phyloP scores from a whole-genome alignment of 2,888 invertebrate genomes.

The Bhutanitis thaidina region DNA sequence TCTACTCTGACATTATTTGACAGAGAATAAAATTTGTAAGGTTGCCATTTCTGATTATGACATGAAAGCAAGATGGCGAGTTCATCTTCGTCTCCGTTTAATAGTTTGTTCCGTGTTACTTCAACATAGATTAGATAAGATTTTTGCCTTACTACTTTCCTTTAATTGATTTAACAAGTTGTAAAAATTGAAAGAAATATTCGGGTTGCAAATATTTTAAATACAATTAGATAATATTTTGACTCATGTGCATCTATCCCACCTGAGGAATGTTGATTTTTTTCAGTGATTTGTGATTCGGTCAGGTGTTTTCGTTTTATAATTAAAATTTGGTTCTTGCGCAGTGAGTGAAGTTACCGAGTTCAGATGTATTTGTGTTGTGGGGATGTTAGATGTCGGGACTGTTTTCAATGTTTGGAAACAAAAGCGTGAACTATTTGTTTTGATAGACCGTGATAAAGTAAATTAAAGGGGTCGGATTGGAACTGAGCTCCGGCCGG shows the following conservation, averaged over 20 bases:
- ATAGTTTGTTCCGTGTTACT: slow-evolving; percentile 68
- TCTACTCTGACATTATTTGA: slow-evolving; percentile 37
- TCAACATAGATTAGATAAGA: slow-evolving; percentile 58
- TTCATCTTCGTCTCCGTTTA: slow-evolving; percentile 76
- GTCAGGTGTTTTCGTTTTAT: slow-evolving; percentile 80
- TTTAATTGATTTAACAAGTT: slow-evolving; percentile 50
- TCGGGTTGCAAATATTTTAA: slow-evolving; percentile 47
- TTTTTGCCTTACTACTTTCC: slow-evolving; percentile 57
- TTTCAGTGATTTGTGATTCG: slow-evolving; percentile 81
- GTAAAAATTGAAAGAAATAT: slow-evolving; percentile 33
- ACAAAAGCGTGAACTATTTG: slow-evolving; percentile 78
- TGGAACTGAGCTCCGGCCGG: slow-evolving; percentile 79
- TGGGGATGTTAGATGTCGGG: slow-evolving; percentile 76
- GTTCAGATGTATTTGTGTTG: slow-evolving; percentile 76
- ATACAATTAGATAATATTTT: slow-evolving; percentile 32
- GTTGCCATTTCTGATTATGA: slow-evolving; percentile 62
- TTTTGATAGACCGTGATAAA: slow-evolving; percentile 74
- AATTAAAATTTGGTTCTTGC: slow-evolving; percentile 77
- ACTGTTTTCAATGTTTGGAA: slow-evolving; percentile 78
- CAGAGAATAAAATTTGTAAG: slow-evolving; percentile 41
- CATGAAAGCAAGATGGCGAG: slow-evolving; percentile 79
- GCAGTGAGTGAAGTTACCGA: slow-evolving; percentile 75
- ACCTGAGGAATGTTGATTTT: slow-evolving; percentile 84
- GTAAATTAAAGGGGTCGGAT: slow-evolving; percentile 73
- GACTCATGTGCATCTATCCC: slow-evolving; percentile 72